phyloP scores from a whole-genome alignment of 2,888 invertebrate species.

The Eumacrocentrus americanus region DNA sequence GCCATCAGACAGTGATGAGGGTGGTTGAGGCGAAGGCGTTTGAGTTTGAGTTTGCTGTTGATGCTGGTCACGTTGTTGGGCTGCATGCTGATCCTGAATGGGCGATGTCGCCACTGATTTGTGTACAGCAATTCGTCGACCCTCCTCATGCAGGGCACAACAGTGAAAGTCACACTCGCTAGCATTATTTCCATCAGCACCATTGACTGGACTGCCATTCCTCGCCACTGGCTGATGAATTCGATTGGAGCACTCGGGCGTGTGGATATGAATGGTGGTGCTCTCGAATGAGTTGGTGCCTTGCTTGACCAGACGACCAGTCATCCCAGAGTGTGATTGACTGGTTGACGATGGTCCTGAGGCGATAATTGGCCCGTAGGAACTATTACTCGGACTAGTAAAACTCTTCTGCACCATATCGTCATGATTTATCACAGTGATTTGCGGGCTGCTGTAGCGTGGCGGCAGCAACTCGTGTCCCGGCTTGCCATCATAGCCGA shows the following conservation, averaged over 20 bases:
- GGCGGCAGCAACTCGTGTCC: conserved; percentile 62
- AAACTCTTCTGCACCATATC: conserved; percentile 69
- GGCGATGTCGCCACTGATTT: conserved; percentile 93
- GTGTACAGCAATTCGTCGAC: conserved; percentile 88
- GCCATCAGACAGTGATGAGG: conserved; percentile 61
- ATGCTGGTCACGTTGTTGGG: conserved; percentile 53
- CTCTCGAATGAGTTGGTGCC: conserved; percentile 71
- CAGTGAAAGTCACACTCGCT: conserved; percentile 94
- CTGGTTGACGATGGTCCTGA: conserved; percentile 49
- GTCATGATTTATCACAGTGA: conserved; percentile 93
- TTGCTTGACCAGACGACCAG: conserved; percentile 64
- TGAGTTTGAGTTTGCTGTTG: conserved; percentile 54
- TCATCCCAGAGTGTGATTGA: conserved; percentile 39
- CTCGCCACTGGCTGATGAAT: conserved; percentile 73
- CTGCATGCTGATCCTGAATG: conserved; percentile 73
- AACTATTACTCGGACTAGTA: conserved; percentile 56
- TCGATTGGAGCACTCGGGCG: conserved; percentile 78
- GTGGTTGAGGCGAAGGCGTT: conserved; percentile 70
- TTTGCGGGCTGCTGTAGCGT: conserved; percentile 77
- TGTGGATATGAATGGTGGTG: conserved; percentile 80
- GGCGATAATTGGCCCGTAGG: conserved; percentile 51
- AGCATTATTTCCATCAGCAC: conserved; percentile 63
- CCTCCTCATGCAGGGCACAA: conserved; percentile 92
- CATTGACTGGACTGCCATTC: conserved; percentile 70
- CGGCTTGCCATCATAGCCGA: conserved; percentile 54